These are phyloP conservation scores for Ahaetulla prasina DNA, from an alignment of 2,113 vertebrate species.

Conservation along the genomic window DNA sequence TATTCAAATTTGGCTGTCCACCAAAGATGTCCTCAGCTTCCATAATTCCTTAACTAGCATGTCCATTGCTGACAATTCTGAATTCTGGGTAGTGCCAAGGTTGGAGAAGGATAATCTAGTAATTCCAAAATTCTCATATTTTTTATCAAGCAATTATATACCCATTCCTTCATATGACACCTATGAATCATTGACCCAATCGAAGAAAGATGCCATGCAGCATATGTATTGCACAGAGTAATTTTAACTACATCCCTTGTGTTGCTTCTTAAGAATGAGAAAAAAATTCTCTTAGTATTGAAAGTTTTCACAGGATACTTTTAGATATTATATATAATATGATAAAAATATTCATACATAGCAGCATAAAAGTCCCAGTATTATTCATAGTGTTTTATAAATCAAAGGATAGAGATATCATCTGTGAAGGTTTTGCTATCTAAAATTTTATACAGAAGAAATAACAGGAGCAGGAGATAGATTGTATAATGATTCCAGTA, in stretches of 20 bases:
- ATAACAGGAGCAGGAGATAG: background rate
- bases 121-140: accelerated
- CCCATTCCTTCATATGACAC: background rate
- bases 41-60: background rate
- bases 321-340: background rate
- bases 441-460: background rate
- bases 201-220: background rate
- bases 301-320: background rate
- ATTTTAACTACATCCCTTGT: background rate
- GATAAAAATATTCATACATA: background rate
- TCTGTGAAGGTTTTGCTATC: background rate
- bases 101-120: background rate
- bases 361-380: background rate
- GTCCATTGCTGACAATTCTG: background rate
- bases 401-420: background rate
- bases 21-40: background rate
- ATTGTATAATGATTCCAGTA: background rate
- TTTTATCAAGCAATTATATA: background rate
- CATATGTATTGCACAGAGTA: background rate
- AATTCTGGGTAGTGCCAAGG: background rate
- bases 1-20: background rate
- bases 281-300: background rate
- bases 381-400: background rate
- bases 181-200: background rate
- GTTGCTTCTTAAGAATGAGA: background rate